Base-by-base conservation (phyloP, 37 sponge, comb jelly and placozoan genomes). In the Oopsacas minuta region DNA sequence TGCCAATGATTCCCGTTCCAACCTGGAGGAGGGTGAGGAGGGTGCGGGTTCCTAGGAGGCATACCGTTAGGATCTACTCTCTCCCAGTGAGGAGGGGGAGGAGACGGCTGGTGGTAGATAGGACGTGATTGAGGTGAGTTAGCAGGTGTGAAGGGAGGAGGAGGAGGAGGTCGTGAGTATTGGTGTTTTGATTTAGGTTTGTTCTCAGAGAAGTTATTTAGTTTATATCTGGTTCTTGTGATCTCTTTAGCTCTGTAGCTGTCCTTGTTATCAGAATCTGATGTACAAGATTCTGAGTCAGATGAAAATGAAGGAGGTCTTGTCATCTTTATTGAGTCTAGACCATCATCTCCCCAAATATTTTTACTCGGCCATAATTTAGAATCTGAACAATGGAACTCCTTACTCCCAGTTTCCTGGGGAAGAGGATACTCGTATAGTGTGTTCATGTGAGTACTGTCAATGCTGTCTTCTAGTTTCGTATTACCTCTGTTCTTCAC, bases 31-130 rank as follows among this genome's bases (percentile, higher is more conserved):
- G 75, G 75, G 49, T 42, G 49, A 3, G 75, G 75, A 12, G 75
- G 75, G 30, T 61, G 75, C 22, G 75, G 75, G 75, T 61, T 61
- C 17, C 75, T 25, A 5, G 30, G 7, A 8, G 49, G 49, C n/a
- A n/a, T n/a, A n/a, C n/a, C n/a, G 51, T 46, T 46, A 12, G 51
- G 51, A 17, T 46, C 51, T 46, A 17, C 17, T 12, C 17, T 12
- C 28, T 61, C 75, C 75, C 75, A 61, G 75, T 61, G 75, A 12
- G 75, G 75, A 61, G 75, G 75, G 75, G 75, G 75, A 61, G 75
- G 75, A 34, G 75, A 61, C 75, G 7, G 75, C 75, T 61, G 75
- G 75, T 61, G 75, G 75, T 61, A 61, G 28, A 61, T 10, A 34
- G 75, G 75, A 10, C 75, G 75, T 3, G 75, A 34, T 34, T 61